Base-by-base conservation (phyloP, 2,113 vertebrate species). In the Solenodon paradoxus region DNA sequence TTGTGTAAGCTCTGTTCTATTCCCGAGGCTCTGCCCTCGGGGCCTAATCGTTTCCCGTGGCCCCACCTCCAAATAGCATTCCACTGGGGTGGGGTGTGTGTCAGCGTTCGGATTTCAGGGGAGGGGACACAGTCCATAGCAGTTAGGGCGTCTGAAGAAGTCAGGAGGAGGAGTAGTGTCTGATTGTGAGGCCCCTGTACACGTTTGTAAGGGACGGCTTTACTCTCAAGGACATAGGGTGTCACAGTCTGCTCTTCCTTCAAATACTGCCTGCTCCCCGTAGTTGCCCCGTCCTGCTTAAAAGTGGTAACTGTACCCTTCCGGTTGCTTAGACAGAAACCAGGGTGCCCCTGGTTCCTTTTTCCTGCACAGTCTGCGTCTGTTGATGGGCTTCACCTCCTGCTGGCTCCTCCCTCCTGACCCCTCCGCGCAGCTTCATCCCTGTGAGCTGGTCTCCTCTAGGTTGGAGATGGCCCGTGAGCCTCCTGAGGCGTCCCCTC, bases 161-260 rank as follows among this genome's bases (percentile, higher is more conserved):
- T 35, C 55, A 35, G 10, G 10, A 47, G 3, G 61, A 61, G 32
- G 71, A n/a, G n/a, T n/a, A 49, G 15, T 40, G 13, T 8, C 40
- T 85, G 57, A 32, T n/a, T 1, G 22, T 47, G 30, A 9, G 12
- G 35, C 32, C 3, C 7, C 17, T 55, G 0, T 2, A 40, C 42
- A 28, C 26, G 2, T 0, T 15, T 26, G 38, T n/a, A 7, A 45
- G 28, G n/a, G n/a, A n/a, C n/a, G n/a, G n/a, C n/a, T n/a, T n/a
- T n/a, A n/a, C n/a, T n/a, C n/a, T n/a, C n/a, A n/a, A n/a, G n/a
- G n/a, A n/a, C n/a, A n/a, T n/a, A n/a, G n/a, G n/a, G n/a, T n/a
- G n/a, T n/a, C n/a, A n/a, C n/a, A 6, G 3, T 55, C 59, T n/a
- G 9, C 5, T 42, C 30, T n/a, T 40, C 30, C 47, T 26, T 38